These are phyloP conservation scores for Steatornis caripensis DNA, from an alignment of 2,113 vertebrate species.

Conservation along the genomic window DNA sequence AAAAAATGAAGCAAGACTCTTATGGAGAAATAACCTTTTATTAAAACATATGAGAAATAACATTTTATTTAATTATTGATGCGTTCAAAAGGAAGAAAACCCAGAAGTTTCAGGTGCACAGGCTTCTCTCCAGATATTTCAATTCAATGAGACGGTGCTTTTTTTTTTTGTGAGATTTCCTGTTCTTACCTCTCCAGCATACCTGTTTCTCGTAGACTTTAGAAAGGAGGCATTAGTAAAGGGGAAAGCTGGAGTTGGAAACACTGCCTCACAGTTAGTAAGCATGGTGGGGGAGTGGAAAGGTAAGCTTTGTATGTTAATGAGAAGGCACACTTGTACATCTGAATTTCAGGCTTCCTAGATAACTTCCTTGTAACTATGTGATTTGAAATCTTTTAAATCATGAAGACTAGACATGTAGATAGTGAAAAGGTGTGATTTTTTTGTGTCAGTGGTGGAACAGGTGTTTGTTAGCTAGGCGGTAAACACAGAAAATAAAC, in stretches of 20 bases:
- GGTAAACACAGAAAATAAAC: neutral
- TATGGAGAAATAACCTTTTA: neutral
- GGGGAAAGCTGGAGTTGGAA: neutral
- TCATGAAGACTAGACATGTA: neutral
- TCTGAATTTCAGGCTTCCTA: neutral
- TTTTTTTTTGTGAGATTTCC: neutral
- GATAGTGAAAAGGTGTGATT: neutral
- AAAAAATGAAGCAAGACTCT: neutral
- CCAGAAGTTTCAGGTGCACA: neutral
- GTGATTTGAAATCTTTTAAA: neutral
- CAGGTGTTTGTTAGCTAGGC: neutral
- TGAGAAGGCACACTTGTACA: neutral
- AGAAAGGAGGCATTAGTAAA: neutral
- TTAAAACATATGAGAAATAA: neutral
- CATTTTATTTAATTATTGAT: neutral
- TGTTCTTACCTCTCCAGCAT: neutral
- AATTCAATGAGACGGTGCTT: neutral
- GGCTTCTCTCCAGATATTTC: neutral
- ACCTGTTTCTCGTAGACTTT: neutral
- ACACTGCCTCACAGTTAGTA: accelerated
- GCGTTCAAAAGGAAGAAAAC: neutral
- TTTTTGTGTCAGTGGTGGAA: neutral
- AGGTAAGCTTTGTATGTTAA: neutral
- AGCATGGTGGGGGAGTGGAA: neutral
- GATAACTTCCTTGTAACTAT: neutral